Evolutionary conservation across 1,140 invertebrate genomes (phyloP).

Genomic region (Paraescarpia echinospica): DNA sequence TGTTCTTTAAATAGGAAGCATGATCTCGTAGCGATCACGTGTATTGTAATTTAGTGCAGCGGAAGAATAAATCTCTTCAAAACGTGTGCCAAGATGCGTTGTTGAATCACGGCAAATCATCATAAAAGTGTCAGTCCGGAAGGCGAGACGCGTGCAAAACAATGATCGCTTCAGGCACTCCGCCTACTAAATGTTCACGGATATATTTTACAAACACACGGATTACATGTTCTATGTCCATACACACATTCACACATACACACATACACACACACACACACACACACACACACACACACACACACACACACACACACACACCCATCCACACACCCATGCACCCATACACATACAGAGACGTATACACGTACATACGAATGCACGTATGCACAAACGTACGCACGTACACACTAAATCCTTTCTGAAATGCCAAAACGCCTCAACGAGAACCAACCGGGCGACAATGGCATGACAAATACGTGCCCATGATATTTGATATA

Average conservation of each 20-base stretch:
- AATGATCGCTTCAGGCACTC: background rate
- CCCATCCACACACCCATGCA: background rate
- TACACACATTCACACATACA: background rate
- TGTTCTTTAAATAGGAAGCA: no score
- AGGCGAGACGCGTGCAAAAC: background rate
- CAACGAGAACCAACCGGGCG: background rate
- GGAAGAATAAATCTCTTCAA: background rate
- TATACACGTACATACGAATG: background rate
- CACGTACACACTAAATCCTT: background rate
- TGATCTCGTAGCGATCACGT: background rate
- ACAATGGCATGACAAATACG: background rate
- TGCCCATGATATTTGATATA: background rate
- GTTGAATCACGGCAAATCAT: background rate
- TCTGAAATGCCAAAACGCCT: background rate
- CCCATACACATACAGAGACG: background rate
- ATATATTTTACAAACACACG: background rate
- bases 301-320: background rate
- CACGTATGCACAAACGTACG: background rate
- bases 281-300: background rate
- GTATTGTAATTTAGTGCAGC: background rate
- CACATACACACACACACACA: background rate
- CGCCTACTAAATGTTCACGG: background rate
- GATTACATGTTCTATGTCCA: background rate
- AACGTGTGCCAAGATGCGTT: background rate
- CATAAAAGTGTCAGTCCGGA: background rate